phyloP scores from a whole-genome alignment of 2,113 vertebrate species.

The Emydocephalus ijimae region DNA sequence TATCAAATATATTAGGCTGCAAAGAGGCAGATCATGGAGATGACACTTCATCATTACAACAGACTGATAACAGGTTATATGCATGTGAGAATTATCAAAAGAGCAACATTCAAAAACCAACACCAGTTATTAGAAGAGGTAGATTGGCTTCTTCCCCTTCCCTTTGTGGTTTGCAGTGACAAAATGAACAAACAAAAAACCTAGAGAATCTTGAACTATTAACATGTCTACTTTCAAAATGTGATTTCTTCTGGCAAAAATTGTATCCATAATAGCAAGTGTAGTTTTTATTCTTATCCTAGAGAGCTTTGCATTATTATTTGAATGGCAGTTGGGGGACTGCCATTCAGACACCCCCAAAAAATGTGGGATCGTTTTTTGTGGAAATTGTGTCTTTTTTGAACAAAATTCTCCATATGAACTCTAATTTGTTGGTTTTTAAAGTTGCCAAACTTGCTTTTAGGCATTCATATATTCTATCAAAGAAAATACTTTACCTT shows the following conservation, averaged over 20 bases:
- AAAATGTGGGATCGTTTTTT: neutral
- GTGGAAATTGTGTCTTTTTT: slow-evolving; percentile 24
- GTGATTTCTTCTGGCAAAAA: slow-evolving; percentile 44
- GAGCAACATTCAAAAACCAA: slow-evolving; percentile 46
- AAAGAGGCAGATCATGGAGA: slow-evolving; percentile 56
- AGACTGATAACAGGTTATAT: slow-evolving; percentile 39
- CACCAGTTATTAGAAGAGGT: slow-evolving; percentile 34
- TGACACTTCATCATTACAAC: slow-evolving; percentile 62
- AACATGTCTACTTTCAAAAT: slow-evolving; percentile 39
- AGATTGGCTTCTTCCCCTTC: slow-evolving; percentile 26
- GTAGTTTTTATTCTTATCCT: slow-evolving; percentile 24
- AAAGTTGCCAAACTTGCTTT: slow-evolving; percentile 9
- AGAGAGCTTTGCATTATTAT: slow-evolving; percentile 5
- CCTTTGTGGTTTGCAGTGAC: slow-evolving; percentile 37
- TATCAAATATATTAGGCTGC: slow-evolving; percentile 55
- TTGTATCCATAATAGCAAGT: slow-evolving; percentile 41
- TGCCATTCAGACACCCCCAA: neutral
- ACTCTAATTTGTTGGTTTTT: slow-evolving; percentile 21
- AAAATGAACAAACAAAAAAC: slow-evolving; percentile 17
- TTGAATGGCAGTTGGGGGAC: neutral
- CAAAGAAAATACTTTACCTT: slow-evolving; percentile 33
- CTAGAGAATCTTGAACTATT: slow-evolving; percentile 26
- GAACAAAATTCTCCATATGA: slow-evolving; percentile 27
- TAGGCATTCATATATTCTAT: slow-evolving; percentile 24
- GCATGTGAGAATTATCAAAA: slow-evolving; percentile 33